Evolutionary conservation across 2,797 vertebrate species (phyloP).

Genomic region (Heteromormyrus szaboi): DNA sequence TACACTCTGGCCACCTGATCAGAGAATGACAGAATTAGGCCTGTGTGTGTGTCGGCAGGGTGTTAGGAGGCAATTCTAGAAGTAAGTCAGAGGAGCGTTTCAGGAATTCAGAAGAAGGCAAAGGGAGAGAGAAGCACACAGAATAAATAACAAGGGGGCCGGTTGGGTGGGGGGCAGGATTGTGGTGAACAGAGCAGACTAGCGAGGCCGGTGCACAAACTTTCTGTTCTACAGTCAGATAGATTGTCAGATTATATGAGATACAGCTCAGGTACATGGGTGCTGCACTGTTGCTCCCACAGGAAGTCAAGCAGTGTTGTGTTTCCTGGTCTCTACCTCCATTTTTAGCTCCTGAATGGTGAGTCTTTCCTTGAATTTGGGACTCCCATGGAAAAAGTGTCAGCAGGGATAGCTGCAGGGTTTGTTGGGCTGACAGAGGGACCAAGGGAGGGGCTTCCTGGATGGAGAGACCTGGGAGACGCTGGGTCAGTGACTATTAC

Average conservation of each 20-base stretch:
- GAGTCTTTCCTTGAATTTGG: not conserved
- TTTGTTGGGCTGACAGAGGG: not conserved
- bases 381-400: not conserved
- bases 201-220: not conserved
- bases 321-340: not conserved
- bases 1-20: not conserved
- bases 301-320: not conserved
- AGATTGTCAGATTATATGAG: not conserved
- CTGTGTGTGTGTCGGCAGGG: not conserved
- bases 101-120: not conserved
- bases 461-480: not conserved
- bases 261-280: not conserved
- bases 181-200: not conserved
- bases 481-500: not conserved
- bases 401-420: not conserved
- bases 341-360: not conserved
- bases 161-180: not conserved
- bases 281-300: not conserved
- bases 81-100: not conserved
- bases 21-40: not conserved
- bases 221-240: not conserved
- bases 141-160: not conserved
- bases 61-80: not conserved
- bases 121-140: not conserved
- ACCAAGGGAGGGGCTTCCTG: not conserved